These are phyloP conservation scores for Holacanthus passer DNA, from an alignment of 2,113 vertebrate species.

Conservation along the genomic window DNA sequence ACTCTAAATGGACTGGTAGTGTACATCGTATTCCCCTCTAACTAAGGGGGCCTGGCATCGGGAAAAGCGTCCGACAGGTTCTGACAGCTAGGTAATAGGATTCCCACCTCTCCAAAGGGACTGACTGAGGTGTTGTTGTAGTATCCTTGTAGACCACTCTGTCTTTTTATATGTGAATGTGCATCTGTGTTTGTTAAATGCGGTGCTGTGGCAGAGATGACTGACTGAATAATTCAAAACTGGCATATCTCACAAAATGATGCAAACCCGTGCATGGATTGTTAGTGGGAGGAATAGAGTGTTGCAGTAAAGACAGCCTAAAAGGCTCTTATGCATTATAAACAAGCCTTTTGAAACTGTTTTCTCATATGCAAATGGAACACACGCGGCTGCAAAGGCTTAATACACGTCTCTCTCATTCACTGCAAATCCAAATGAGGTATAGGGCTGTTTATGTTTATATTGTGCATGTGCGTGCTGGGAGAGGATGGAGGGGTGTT, in stretches of 20 bases:
- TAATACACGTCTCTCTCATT: conserved; percentile 68
- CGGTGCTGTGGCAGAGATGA: conserved; percentile 77
- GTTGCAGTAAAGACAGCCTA: conserved; percentile 83
- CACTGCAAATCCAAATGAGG: conserved; percentile 68
- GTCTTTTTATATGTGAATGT: conserved; percentile 71
- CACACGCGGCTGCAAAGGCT: conserved; percentile 70
- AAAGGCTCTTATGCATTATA: conserved; percentile 86
- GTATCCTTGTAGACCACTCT: conserved; percentile 78
- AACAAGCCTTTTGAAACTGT: conserved; percentile 82
- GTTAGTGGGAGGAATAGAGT: conserved; percentile 81
- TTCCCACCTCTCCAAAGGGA: conserved; percentile 91
- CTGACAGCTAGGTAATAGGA: conserved; percentile 96
- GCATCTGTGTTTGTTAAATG: conserved; percentile 79
- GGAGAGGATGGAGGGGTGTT: conserved; percentile 49
- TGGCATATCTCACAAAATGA: conserved; percentile 85
- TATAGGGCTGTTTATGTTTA: conserved; percentile 72
- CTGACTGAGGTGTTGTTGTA: conserved; percentile 83
- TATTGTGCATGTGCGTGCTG: conserved; percentile 46
- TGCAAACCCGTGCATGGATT: conserved; percentile 80
- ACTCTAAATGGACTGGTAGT: conserved; percentile 92
- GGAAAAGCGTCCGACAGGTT: conserved; percentile 89
- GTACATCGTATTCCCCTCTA: conserved; percentile 87
- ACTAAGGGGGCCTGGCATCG: conserved; percentile 49
- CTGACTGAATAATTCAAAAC: conserved; percentile 89
- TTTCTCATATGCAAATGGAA: conserved; percentile 82